Percentiles rank a stretch among this genome's conserved stretches.
Conservation (phyloP, 2,888 invertebrate genomes). For the Elmis aenea region DNA sequence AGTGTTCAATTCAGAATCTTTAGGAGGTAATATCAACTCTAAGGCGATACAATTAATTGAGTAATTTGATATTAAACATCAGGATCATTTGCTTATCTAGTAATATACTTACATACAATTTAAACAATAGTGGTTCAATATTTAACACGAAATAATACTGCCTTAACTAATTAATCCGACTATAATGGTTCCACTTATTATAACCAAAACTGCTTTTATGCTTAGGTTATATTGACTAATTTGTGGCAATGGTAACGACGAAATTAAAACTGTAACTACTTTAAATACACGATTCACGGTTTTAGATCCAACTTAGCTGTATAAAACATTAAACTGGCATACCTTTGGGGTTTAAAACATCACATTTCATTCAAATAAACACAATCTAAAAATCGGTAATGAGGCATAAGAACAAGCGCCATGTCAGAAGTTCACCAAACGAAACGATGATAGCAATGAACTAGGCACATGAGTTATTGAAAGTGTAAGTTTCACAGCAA, state of each 20-base stretch:
- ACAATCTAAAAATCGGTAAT: conserved; percentile 18
- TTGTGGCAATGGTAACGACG: background rate
- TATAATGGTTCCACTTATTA: no score
- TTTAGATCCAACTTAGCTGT: no score
- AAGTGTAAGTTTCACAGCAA: no score
- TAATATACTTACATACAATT: background rate
- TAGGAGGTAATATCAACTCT: background rate
- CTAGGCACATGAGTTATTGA: no score
- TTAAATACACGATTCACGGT: no score
- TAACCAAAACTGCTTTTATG: no score
- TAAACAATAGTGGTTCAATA: background rate
- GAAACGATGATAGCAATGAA: no score
- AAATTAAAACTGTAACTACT: background rate
- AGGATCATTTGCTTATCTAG: background rate
- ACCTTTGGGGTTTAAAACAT: no score
- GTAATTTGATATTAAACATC: background rate
- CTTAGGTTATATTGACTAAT: background rate
- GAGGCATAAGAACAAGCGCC: conserved; percentile 29
- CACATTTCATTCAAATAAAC: no score
- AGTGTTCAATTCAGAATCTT: background rate
- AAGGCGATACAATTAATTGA: background rate
- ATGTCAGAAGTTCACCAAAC: conserved; percentile 32
- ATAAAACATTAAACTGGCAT: no score
- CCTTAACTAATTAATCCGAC: no score
- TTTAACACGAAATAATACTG: background rate